Conservation (phyloP, 2,113 vertebrate species). For the mouse (Mus musculus) region DNA sequence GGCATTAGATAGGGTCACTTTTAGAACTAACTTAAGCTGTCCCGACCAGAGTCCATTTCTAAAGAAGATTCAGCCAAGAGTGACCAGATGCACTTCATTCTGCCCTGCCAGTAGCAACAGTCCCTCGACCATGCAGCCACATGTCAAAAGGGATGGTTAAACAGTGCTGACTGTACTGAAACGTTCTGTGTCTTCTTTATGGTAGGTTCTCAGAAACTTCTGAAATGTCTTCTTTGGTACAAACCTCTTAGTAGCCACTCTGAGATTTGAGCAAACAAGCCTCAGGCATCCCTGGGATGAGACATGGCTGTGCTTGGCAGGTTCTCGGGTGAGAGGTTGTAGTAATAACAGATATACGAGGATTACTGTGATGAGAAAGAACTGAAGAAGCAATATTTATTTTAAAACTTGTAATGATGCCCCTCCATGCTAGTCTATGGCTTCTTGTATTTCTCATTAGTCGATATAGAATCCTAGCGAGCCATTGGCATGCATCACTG, state of each 20-base stretch:
- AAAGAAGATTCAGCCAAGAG: no score
- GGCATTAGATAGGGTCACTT: neutral
- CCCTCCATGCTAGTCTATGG: no score
- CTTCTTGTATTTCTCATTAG: neutral
- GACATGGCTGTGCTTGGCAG: no score
- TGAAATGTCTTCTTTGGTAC: neutral
- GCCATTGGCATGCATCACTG: neutral
- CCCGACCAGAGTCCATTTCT: neutral
- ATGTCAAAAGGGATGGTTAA: rapidly evolving
- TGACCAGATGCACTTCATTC: neutral
- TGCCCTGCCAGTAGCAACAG: neutral
- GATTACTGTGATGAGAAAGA: neutral
- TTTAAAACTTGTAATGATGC: neutral
- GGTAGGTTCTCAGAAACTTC: neutral
- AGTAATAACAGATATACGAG: neutral
- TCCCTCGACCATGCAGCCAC: rapidly evolving
- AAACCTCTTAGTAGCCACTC: neutral
- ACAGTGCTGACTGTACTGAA: no score
- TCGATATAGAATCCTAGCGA: neutral
- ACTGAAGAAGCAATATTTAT: neutral
- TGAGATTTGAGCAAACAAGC: neutral
- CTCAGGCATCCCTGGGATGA: neutral
- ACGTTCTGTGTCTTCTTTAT: neutral
- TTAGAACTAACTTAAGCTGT: neutral
- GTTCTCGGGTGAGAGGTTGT: neutral